Evolutionary conservation across 2,797 vertebrate genomes (phyloP), one percentile per base, ranked within the genome.

Genomic region (Paedocypris micromegethes): DNA sequence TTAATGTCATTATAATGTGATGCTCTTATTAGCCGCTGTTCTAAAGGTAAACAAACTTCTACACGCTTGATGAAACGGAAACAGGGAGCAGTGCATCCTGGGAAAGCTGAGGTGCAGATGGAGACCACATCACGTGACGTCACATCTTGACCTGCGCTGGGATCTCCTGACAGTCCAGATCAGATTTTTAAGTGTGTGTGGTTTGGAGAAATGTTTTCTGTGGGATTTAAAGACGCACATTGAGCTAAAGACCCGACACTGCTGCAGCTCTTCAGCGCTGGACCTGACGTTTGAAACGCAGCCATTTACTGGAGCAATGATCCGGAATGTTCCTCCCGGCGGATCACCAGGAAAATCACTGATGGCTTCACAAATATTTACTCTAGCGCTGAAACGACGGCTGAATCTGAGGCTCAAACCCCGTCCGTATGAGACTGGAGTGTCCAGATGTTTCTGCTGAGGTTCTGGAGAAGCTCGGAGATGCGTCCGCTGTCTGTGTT

Each of bases 351-450:
- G 76, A 74, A 78, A 80, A 79, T 78, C 73, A 67, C 76, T 72
- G 70, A 77, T 77, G 77, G 72, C 73, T 80, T 77, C 66, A 78
- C 77, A 78, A 80, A 79, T 79, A 80, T 86, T 84, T 81, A 83
- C 83, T 80, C 80, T 75, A 78, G 66, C 68, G 74, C 65, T 49
- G 70, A 72, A 75, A 79, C 79, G 80, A 81, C 75, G 82, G 77
- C 74, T 77, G 57, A 68, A 80, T 74, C 74, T 74, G 77, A 76
- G 79, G 80, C 73, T 80, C 69, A 72, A 64, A 78, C 65, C 68
- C 51, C 49, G 56, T 63, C 61, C 41, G 58, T 74, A 51, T 56
- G 38, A 70, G 72, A 72, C 64, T 58, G 70, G 55, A 72, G 70
- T 64, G 60, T 72, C 77, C 82, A 82, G 82, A 81, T 83, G 80